These are phyloP conservation scores for Epsilonema sp. DNA, from an alignment of 2,888 invertebrate genomes.

Conservation along the genomic window DNA sequence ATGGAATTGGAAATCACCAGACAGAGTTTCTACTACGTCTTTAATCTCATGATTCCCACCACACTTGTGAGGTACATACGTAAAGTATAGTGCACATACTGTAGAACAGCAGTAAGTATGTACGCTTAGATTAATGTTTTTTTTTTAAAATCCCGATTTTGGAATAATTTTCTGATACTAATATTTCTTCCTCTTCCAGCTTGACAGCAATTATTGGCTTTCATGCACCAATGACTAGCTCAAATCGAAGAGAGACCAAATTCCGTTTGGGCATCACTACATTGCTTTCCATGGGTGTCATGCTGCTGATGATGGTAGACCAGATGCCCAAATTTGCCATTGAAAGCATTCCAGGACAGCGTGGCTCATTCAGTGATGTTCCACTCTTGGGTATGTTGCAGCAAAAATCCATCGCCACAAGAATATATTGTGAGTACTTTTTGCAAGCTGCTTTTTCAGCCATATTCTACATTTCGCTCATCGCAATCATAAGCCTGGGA, in stretches of 20 bases:
- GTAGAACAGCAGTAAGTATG: too few relatives aligned
- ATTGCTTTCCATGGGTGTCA: conserved; percentile 34
- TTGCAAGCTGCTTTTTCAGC: conserved; percentile 23
- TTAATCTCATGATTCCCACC: conserved; percentile 37
- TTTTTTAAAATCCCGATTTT: neutral
- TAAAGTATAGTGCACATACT: too few relatives aligned
- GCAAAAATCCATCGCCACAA: neutral
- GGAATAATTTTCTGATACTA: neutral
- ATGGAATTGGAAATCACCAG: conserved; percentile 23
- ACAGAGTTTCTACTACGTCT: conserved; percentile 36
- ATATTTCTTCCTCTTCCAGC: conserved; percentile 32
- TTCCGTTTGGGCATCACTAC: conserved; percentile 36
- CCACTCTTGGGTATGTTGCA: conserved; percentile 32
- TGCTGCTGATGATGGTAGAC: conserved; percentile 36
- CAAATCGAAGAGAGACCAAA: conserved; percentile 25
- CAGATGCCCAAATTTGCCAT: conserved; percentile 34
- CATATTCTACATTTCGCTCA: conserved; percentile 31
- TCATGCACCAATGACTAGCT: conserved; percentile 36
- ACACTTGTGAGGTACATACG: too few relatives aligned
- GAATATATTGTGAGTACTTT: neutral
- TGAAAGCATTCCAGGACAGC: conserved; percentile 22
- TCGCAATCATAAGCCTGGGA: conserved; percentile 28
- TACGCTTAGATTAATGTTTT: neutral
- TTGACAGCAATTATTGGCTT: conserved; percentile 37
- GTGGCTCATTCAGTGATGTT: conserved; percentile 33